Conservation (phyloP, 2,888 invertebrate genomes). For the Neoitamus cyanurus region DNA sequence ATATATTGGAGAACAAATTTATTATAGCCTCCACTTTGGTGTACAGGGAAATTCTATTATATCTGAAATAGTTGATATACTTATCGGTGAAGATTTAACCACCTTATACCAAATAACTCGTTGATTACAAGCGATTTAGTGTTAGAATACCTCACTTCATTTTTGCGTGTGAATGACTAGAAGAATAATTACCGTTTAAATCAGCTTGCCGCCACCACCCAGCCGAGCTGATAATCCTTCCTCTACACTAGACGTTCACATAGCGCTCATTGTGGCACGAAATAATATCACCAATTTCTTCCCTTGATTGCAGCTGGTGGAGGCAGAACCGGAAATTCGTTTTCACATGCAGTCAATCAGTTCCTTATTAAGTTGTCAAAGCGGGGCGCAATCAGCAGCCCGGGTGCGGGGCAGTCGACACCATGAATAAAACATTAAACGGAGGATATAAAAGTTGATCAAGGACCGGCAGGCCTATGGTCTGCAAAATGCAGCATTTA, state of each 20-base stretch:
- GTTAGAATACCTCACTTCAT: too few species aligned
- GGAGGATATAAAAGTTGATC: slow-evolving; percentile 52
- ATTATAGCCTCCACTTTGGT: too few species aligned
- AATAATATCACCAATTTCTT: slow-evolving; percentile 21
- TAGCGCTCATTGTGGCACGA: neutral
- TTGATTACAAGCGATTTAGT: too few species aligned
- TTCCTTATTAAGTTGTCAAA: slow-evolving; percentile 48
- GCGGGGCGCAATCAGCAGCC: slow-evolving; percentile 24
- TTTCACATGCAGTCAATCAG: slow-evolving; percentile 45
- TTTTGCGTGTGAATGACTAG: too few species aligned
- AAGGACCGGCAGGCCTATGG: slow-evolving; percentile 40
- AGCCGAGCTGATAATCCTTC: neutral
- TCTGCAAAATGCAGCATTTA: slow-evolving; percentile 49
- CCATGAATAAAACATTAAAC: slow-evolving; percentile 49
- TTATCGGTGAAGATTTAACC: too few species aligned
- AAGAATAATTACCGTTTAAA: too few species aligned
- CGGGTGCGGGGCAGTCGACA: neutral
- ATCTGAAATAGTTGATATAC: too few species aligned
- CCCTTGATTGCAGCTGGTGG: slow-evolving; percentile 15
- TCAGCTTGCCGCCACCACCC: neutral
- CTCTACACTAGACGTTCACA: neutral
- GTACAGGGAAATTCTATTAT: too few species aligned
- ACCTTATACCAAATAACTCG: too few species aligned
- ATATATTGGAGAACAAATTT: too few species aligned
- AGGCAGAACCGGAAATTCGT: slow-evolving; percentile 45